Conservation (phyloP, 2,113 vertebrate species). For the Rhombomys opimus region DNA sequence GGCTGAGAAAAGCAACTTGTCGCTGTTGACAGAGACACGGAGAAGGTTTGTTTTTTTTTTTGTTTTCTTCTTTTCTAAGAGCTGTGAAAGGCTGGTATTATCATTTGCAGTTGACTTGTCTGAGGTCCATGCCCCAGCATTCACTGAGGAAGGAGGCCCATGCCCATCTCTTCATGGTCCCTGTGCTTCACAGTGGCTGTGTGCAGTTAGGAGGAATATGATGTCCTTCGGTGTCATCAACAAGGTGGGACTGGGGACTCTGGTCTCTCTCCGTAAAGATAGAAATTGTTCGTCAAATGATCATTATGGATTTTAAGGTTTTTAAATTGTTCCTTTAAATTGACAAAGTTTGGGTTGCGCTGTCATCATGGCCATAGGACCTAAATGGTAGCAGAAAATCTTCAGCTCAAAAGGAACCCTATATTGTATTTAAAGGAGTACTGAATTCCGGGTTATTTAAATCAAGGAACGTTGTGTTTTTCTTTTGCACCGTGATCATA, state of each 20-base stretch:
- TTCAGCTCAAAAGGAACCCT: not conserved
- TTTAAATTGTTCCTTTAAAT: not conserved
- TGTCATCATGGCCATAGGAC: fast-evolving
- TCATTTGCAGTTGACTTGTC: not conserved
- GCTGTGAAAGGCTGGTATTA: not conserved
- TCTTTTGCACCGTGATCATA: not conserved
- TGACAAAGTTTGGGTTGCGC: too few species aligned
- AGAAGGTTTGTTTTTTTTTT: not conserved
- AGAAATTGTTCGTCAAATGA: not conserved
- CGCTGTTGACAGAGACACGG: not conserved
- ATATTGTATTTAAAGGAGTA: not conserved
- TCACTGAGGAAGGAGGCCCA: fast-evolving
- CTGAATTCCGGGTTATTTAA: not conserved
- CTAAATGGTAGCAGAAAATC: fast-evolving
- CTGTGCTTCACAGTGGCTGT: not conserved
- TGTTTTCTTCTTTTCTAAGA: not conserved
- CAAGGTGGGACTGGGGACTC: not conserved
- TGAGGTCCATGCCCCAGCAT: fast-evolving
- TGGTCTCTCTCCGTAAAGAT: not conserved
- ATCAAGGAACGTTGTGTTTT: not conserved
- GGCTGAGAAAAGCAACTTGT: not conserved
- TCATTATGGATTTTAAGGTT: not conserved
- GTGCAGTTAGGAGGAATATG: not conserved
- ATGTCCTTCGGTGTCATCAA: not conserved
- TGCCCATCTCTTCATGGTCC: fast-evolving